A percentile compares a stretch with the other conserved stretches of the same genome.
These are phyloP conservation scores for Lampropteryx suffumata DNA, from an alignment of 2,888 invertebrate genomes.

Conservation along the genomic window DNA sequence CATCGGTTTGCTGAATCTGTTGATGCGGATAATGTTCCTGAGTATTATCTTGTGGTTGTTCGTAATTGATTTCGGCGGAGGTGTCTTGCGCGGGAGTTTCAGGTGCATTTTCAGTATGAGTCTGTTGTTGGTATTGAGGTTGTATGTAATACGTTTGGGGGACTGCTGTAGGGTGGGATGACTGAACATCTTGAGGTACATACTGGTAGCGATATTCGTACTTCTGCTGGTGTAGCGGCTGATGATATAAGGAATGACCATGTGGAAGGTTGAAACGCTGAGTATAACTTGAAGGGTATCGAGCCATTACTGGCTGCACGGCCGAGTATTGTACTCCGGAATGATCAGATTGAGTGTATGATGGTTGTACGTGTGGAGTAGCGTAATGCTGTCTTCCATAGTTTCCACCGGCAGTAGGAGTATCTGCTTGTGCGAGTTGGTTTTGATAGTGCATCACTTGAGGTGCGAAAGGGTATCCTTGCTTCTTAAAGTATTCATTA, in stretches of 20 bases:
- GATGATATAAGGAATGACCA: conserved; percentile 58
- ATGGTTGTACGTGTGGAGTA: conserved; percentile 64
- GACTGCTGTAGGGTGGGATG: conserved; percentile 35
- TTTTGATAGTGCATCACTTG: conserved; percentile 65
- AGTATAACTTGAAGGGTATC: conserved; percentile 63
- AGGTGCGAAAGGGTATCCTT: conserved; percentile 67
- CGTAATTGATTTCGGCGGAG: conserved; percentile 46
- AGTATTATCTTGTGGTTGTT: conserved; percentile 40
- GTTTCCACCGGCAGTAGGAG: conserved; percentile 37
- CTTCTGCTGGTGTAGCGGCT: conserved; percentile 56
- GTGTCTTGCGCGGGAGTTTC: conserved; percentile 39
- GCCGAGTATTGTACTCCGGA: conserved; percentile 76
- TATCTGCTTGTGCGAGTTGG: conserved; percentile 40
- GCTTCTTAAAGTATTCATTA: conserved; percentile 76
- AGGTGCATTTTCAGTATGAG: conserved; percentile 36
- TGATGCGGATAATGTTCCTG: conserved; percentile 21
- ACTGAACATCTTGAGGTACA: conserved; percentile 44
- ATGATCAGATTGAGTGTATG: conserved; percentile 69
- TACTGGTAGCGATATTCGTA: conserved; percentile 68
- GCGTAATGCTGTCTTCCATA: conserved; percentile 66
- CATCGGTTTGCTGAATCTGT: conserved; percentile 14
- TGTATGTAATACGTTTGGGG: conserved; percentile 59
- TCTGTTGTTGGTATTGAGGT: conserved; percentile 57
- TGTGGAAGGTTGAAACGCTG: conserved; percentile 55
- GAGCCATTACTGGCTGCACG: conserved; percentile 76